Evolutionary conservation across 2,113 vertebrate genomes (phyloP), one percentile per base, ranked within the genome.

Genomic region (Onychostoma macrolepis): DNA sequence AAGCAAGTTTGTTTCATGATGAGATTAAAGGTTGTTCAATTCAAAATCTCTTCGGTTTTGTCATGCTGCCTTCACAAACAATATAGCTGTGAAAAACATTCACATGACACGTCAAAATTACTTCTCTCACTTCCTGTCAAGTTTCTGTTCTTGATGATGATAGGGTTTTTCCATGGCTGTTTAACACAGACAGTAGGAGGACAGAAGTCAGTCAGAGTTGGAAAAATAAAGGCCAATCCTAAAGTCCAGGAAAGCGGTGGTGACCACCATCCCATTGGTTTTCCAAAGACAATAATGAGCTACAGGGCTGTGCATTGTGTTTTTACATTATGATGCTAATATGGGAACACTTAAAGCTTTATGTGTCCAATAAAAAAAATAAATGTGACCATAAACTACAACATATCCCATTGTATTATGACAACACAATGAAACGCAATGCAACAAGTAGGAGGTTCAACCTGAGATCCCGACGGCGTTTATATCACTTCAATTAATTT

Each of bases 151-250:
- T 76, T 74, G 72, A 69, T 79, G 72, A 36, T 86, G 91, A 92
- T 87, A 15, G 53, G 45, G 65, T 91, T 92, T 94, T 94, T 92
- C 93, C 94, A 91, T 78, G 84, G 88, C 80, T n/a, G 6, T 53
- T 36, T 1, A 26, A 43, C 67, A 58, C 74, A 91, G 86, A 90
- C 56, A 28, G 88, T 15, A 87, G 74, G 12, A n/a, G 83, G 61
- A 45, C 88, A 48, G 88, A 88, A 72, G 9, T 24, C 69, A 72
- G 91, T 93, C 69, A 63, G 69, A 69, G 15, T 12, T 79, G 74
- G 71, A 53, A 56, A 30, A 85, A 78, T n/a, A 82, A 45, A 1
- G 10, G 12, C 17, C 48, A 58, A 15, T 13, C n/a, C 67, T 38
- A 15, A 13, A 38, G 2, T 56, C 48, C 50, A 61, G 26, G 9